These are phyloP conservation scores for Ephialtes manifestator DNA, from an alignment of 2,888 invertebrate species.

Conservation along the genomic window DNA sequence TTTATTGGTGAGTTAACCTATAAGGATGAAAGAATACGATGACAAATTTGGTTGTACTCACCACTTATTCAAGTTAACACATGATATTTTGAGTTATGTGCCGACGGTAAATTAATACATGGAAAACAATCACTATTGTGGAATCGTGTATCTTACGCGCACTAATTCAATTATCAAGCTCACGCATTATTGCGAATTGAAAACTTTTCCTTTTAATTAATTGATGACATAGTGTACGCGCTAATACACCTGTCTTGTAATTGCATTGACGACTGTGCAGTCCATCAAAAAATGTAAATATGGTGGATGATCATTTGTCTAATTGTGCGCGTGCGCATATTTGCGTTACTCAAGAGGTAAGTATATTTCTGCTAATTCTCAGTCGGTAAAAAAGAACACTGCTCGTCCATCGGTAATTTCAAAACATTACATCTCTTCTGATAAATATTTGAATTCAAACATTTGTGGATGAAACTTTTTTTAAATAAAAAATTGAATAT, in stretches of 20 bases:
- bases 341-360: too few relatives aligned
- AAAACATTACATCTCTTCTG: too few relatives aligned
- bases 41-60: neutral
- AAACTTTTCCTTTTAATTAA: conserved; percentile 13
- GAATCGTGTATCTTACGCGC: neutral
- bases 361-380: too few relatives aligned
- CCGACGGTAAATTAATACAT: neutral
- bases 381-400: too few relatives aligned
- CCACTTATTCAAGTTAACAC: conserved; percentile 18
- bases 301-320: neutral
- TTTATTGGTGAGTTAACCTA: conserved; percentile 46
- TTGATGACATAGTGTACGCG: conserved; percentile 3
- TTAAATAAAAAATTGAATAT: too few relatives aligned
- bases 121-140: neutral
- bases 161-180: conserved; percentile 2
- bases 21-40: neutral
- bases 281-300: conserved; percentile 25
- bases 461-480: too few relatives aligned
- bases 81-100: neutral
- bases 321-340: conserved; percentile 10
- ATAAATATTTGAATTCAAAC: too few relatives aligned
- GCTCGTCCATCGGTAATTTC: too few relatives aligned
- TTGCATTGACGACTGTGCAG: conserved; percentile 14
- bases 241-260: conserved; percentile 23
- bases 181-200: conserved; percentile 3